phyloP scores from a whole-genome alignment of 2,888 invertebrate genomes.

The Ephialtes manifestator region DNA sequence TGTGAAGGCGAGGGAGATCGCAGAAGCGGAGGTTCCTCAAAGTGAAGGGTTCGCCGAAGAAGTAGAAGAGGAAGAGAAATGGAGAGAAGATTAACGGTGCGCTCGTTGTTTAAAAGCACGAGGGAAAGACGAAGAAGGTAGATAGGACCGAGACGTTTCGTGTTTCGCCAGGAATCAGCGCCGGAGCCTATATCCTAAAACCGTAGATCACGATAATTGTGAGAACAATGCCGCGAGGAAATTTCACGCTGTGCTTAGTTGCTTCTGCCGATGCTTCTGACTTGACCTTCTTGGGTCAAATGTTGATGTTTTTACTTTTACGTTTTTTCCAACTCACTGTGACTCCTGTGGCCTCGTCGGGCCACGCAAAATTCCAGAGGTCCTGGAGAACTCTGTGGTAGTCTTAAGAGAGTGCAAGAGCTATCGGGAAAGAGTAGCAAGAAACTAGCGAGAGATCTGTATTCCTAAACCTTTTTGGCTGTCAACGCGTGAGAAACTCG shows the following conservation, averaged over 20 bases:
- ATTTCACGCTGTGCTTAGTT: conserved; percentile 81
- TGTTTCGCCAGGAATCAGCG: conserved; percentile 49
- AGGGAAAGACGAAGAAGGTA: conserved; percentile 35
- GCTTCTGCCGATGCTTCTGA: conserved; percentile 47
- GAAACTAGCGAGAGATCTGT: conserved; percentile 34
- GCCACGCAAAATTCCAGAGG: conserved; percentile 43
- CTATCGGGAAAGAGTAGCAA: conserved; percentile 15
- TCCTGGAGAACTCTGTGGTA: conserved; percentile 1
- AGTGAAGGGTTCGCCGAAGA: conserved; percentile 66
- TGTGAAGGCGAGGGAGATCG: background rate
- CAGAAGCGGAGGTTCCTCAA: conserved; percentile 35
- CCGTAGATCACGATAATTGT: conserved; percentile 86
- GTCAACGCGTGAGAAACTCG: conserved; percentile 61
- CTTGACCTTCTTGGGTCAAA: conserved; percentile 49
- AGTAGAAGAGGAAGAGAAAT: conserved; percentile 40
- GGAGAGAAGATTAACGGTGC: conserved; percentile 48
- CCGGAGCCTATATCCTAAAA: conserved; percentile 67
- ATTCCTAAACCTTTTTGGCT: conserved; percentile 42
- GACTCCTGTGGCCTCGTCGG: conserved; percentile 56
- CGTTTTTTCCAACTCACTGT: conserved; percentile 20
- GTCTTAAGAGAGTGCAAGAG: background rate
- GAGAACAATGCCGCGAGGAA: conserved; percentile 85
- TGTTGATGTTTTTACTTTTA: conserved; percentile 29
- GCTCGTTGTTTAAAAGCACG: conserved; percentile 66
- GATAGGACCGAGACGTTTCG: conserved; percentile 63